Evolutionary conservation across 1,140 invertebrate genomes (phyloP), one percentile per base, ranked within the genome.

Genomic region (Euura saliciscinereae): DNA sequence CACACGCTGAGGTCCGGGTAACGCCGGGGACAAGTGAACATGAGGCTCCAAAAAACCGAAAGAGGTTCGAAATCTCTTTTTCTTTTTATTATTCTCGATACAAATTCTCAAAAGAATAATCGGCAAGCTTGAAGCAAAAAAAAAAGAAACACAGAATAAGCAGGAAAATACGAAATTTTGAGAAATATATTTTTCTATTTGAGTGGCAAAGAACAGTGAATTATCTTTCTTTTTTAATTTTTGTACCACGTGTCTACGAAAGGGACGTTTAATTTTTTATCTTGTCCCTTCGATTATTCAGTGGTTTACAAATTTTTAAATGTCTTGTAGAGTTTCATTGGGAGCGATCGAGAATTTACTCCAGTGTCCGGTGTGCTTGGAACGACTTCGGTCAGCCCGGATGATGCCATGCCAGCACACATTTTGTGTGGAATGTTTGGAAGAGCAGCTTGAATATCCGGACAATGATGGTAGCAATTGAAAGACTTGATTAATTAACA

Each of bases 361-460:
- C 3, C 90, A 91, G 79, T 95, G 94, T 82, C 85, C 92, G 2
- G 88, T 95, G 65, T 95, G 94, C 78, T 80, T 94, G 43, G 92
- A 94, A 78, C 87, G 91, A 71, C 88, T 92, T 44, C 89, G 88
- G 72, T 86, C 90, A 45, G 93, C 93, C 1, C 92, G 91, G 79
- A 91, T 94, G 87, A 83, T 94, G 73, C 91, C 92, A 4, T 95
- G 93, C 79, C 93, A 94, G 80, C 93, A 94, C 82, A 94, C 93
- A 0, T 95, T 94, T 82, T 94, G 94, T 78, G 80, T 90, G 64
- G 81, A 88, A 11, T 94, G 93, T 77, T 86, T 94, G 8, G 86
- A 88, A 74, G 85, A 84, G 59, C 88, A 89, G 68, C 51, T 59
- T 59, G 6, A 59, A 8, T 59, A 59, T n/a, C 6, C 45, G 13